These are phyloP conservation scores for Conchocele bisecta DNA, from an alignment of 2,888 invertebrate species.

Conservation along the genomic window DNA sequence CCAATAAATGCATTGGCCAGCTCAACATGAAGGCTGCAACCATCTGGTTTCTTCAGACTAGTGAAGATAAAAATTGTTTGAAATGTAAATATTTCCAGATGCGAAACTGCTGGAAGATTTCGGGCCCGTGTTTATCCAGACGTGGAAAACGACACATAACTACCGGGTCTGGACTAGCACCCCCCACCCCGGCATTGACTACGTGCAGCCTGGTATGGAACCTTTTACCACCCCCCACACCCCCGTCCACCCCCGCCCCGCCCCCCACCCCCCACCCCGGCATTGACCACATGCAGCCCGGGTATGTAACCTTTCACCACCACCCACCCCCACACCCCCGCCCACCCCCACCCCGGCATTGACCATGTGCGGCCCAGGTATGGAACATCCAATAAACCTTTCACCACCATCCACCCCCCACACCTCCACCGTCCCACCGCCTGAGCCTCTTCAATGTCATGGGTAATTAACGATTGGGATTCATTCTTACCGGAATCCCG, in stretches of 20 bases:
- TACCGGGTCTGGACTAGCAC: conserved; percentile 92
- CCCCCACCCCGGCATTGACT: conserved; percentile 86
- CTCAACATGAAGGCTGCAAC: neutral
- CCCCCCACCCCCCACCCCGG: conserved; percentile 80
- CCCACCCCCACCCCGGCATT: neutral
- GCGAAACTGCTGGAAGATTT: conserved; percentile 88
- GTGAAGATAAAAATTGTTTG: neutral
- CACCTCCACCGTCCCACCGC: conserved; percentile 88
- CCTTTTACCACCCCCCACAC: neutral
- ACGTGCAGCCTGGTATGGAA: conserved; percentile 84
- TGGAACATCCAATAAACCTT: no score
- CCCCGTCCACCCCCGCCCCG: neutral
- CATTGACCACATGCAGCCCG: conserved; percentile 86
- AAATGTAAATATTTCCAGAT: conserved; percentile 67
- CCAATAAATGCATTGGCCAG: no score
- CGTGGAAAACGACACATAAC: conserved; percentile 94
- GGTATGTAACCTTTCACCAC: neutral
- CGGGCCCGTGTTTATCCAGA: conserved; percentile 91
- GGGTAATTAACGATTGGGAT: no score
- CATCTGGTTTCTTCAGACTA: neutral
- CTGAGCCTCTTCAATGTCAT: conserved; percentile 95
- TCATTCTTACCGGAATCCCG: no score
- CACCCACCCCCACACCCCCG: neutral
- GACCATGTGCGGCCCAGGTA: no score
- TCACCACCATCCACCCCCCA: neutral